Evolutionary conservation across 2,797 vertebrate genomes (phyloP).

Genomic region (Trachurus trachurus): DNA sequence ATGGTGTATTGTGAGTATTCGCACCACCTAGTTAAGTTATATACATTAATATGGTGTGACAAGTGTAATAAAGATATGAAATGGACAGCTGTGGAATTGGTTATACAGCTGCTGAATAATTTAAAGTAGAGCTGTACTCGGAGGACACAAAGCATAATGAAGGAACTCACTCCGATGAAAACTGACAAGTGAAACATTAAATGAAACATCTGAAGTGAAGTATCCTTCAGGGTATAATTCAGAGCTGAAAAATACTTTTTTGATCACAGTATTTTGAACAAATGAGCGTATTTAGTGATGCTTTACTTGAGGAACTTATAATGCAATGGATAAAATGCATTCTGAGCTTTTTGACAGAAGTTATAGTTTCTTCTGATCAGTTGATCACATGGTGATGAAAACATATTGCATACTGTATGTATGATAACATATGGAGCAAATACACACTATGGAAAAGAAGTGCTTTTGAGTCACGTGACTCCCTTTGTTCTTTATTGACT

Average conservation of each 20-base stretch:
- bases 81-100: background rate
- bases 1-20: background rate
- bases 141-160: background rate
- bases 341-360: no score
- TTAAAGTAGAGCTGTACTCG: background rate
- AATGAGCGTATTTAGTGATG: background rate
- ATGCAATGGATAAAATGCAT: no score
- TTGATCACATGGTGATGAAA: no score
- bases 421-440: no score
- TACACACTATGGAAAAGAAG: constrained; percentile 4
- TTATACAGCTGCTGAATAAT: background rate
- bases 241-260: background rate
- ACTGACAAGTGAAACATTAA: no score
- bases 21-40: background rate
- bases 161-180: background rate
- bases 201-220: no score
- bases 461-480: constrained; percentile 49
- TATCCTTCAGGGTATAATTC: no score
- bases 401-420: no score
- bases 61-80: background rate
- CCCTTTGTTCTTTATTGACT: constrained; percentile 63
- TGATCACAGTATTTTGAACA: background rate
- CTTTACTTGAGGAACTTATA: no score
- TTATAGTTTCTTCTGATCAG: no score
- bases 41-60: background rate